Percentiles rank a stretch among this genome's conserved stretches.
These are phyloP conservation scores for Acrobasis suavella DNA, from an alignment of 2,888 invertebrate genomes.

Conservation along the genomic window DNA sequence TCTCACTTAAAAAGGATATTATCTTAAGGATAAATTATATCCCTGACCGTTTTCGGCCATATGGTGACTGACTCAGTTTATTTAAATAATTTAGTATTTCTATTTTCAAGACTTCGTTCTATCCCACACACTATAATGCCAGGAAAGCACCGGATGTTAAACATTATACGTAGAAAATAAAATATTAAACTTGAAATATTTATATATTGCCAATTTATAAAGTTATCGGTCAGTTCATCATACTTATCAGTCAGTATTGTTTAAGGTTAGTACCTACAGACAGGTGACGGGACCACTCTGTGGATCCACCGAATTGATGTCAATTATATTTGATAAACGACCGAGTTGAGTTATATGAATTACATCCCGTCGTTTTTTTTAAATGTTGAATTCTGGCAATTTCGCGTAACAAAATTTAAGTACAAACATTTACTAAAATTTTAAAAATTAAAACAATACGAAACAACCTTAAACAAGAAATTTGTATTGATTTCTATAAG, in stretches of 20 bases:
- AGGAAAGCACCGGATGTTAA: not conserved
- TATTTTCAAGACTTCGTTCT: too few relatives aligned
- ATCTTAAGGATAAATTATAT: too few relatives aligned
- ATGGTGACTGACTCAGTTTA: too few relatives aligned
- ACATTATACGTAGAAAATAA: not conserved
- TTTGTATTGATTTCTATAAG: too few relatives aligned
- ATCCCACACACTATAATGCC: too few relatives aligned
- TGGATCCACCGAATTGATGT: conserved; percentile 54
- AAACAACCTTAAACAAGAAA: too few relatives aligned
- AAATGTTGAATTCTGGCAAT: not conserved
- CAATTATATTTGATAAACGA: conserved; percentile 70
- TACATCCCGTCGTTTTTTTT: not conserved
- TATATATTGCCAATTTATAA: not conserved
- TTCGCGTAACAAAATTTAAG: too few relatives aligned
- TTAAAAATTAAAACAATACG: too few relatives aligned
- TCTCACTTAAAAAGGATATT: too few relatives aligned
- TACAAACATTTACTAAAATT: too few relatives aligned
- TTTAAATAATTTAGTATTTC: too few relatives aligned
- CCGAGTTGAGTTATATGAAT: not conserved
- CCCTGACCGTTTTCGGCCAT: too few relatives aligned
- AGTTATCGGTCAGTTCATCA: not conserved
- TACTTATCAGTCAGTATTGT: conserved; percentile 37
- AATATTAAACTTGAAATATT: not conserved
- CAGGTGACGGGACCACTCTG: conserved; percentile 3
- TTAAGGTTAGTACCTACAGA: conserved; percentile 36